phyloP scores from a whole-genome alignment of 1,140 invertebrate genomes.

The Dendroctonus ponderosae region DNA sequence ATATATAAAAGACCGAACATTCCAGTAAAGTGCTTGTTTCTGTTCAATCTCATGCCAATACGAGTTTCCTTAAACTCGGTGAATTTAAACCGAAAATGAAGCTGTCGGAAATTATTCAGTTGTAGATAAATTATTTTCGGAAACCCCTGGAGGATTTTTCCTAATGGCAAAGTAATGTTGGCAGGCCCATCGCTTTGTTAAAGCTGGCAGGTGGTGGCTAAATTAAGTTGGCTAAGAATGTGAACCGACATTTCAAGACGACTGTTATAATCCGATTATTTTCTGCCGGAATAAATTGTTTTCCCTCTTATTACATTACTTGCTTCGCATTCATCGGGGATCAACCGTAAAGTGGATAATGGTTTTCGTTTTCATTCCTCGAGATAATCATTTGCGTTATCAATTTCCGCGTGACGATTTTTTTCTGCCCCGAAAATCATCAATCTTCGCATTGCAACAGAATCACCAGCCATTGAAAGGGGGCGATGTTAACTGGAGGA shows the following conservation, averaged over 20 bases:
- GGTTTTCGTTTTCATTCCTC: slow-evolving; percentile 5
- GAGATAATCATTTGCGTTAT: slow-evolving; percentile 1
- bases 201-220: slow-evolving; percentile 22
- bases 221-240: slow-evolving; percentile 17
- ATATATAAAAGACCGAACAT: no score
- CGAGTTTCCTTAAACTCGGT: no score
- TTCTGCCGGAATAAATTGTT: slow-evolving; percentile 25
- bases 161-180: slow-evolving; percentile 25
- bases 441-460: neutral
- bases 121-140: slow-evolving; percentile 20
- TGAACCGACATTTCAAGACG: slow-evolving; percentile 25
- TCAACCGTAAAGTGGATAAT: neutral
- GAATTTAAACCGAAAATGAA: no score
- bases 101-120: slow-evolving; percentile 3
- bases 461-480: neutral
- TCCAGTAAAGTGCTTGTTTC: no score
- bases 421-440: neutral
- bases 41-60: no score
- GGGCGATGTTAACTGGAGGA: neutral
- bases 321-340: slow-evolving; percentile 4
- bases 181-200: slow-evolving; percentile 22
- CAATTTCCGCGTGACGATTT: neutral
- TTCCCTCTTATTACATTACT: slow-evolving; percentile 26
- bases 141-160: slow-evolving; percentile 19
- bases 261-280: slow-evolving; percentile 30